Base-by-base conservation (phyloP, 2,113 vertebrate species). In the Pardalotus punctatus region DNA sequence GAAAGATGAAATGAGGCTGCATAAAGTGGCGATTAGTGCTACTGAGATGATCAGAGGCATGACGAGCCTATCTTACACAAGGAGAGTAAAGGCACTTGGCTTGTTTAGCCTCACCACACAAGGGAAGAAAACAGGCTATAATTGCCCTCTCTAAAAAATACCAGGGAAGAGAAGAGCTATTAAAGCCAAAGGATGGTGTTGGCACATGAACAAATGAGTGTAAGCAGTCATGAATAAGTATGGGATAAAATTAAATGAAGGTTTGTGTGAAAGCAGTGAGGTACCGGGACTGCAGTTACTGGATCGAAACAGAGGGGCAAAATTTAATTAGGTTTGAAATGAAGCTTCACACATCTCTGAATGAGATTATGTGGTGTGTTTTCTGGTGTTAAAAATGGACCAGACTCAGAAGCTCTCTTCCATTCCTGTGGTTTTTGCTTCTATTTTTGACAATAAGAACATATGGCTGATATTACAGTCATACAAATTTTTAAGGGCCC, bases 241-340 rank as follows among this genome's bases (percentile, higher is more conserved):
- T 12, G 14, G 18, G 14, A 45, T 88, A 58, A 93, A 94, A 92
- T 88, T 65, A 82, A 70, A 65, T 42, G 38, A 76, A 87, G 9
- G 48, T 72, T 90, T 90, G 22, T 76, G 57, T 69, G 40, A 94
- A 62, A 91, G 20, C 17, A 57, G 35, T 50, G 70, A 61, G 12
- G 58, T 88, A 65, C 38, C 73, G 58, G 47, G 38, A 61, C 11
- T 54, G 24, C 14, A 86, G 31, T 28, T 71, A 79, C 8, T 56
- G 61, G 36, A 73, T 83, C 0, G 1, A 90, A 90, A 72, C 40
- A 72, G 62, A 80, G 31, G n/a, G 50, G 20, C 9, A 90, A 94
- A 81, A 90, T 76, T 57, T 82, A 88, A 95, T 93, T 92, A 90
- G n/a, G 14, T 67, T 92, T 76, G 79, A 95, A 93, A 79, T 42